These are phyloP conservation scores for Gambusia yucatana DNA, from an alignment of 2,797 vertebrate genomes.

Conservation along the genomic window DNA sequence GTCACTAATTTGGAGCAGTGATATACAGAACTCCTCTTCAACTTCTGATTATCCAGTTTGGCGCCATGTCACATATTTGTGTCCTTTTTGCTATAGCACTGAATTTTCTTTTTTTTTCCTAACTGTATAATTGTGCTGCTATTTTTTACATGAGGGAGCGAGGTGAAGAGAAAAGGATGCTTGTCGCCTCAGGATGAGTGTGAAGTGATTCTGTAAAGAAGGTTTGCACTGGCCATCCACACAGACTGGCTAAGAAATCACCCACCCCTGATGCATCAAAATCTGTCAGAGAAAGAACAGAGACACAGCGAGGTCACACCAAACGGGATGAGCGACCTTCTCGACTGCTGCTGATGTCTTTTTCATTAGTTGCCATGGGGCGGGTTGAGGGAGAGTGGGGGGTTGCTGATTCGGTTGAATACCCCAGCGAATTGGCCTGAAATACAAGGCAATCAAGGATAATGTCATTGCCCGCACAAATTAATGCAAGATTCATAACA, in stretches of 20 bases:
- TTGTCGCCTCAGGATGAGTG: slow-evolving; percentile 51
- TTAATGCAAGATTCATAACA: slow-evolving; percentile 69
- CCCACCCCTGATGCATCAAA: slow-evolving; percentile 76
- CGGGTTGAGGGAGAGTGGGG: slow-evolving; percentile 24
- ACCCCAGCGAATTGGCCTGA: slow-evolving; percentile 61
- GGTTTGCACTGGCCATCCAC: slow-evolving; percentile 57
- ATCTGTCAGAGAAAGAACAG: slow-evolving; percentile 70
- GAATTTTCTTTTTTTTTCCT: slow-evolving; percentile 13
- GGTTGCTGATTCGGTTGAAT: slow-evolving; percentile 49
- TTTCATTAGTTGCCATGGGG: slow-evolving; percentile 71
- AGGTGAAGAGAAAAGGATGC: slow-evolving; percentile 14
- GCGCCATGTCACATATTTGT: background rate
- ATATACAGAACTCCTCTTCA: background rate
- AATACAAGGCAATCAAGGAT: slow-evolving; percentile 67
- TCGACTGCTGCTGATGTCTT: slow-evolving; percentile 71
- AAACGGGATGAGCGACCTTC: slow-evolving; percentile 66
- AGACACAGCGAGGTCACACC: slow-evolving; percentile 59
- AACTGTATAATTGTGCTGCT: slow-evolving; percentile 32
- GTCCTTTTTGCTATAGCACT: background rate
- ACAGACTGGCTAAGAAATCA: slow-evolving; percentile 54
- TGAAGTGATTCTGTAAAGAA: slow-evolving; percentile 48
- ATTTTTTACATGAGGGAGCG: slow-evolving; percentile 14
- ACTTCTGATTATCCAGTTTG: slow-evolving; percentile 4
- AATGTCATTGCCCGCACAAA: slow-evolving; percentile 76
- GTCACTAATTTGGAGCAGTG: background rate